Conservation (phyloP, 2,888 invertebrate species). For the Argyresthia goedartella region DNA sequence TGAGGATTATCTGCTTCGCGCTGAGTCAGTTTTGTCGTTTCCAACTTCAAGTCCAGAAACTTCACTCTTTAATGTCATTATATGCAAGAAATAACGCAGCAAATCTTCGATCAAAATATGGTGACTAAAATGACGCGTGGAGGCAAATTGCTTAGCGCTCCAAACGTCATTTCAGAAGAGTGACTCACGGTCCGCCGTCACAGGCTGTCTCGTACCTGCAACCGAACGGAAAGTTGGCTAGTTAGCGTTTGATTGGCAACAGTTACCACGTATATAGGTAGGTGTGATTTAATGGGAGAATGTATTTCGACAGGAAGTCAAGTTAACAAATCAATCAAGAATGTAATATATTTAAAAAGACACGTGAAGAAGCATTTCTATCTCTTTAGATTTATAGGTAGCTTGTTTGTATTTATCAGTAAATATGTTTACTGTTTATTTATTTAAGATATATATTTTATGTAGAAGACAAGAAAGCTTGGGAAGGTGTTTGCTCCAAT, state of each 20-base stretch:
- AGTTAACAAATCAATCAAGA: too few species aligned
- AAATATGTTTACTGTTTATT: too few species aligned
- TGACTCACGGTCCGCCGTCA: conserved; percentile 58
- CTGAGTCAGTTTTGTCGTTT: conserved; percentile 15
- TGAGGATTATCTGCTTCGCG: conserved; percentile 47
- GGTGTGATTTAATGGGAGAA: conserved; percentile 1
- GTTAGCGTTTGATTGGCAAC: conserved; percentile 22
- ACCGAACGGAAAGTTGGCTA: conserved; percentile 36
- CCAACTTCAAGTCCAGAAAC: not conserved
- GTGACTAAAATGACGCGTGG: conserved; percentile 21
- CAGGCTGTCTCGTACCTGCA: conserved; percentile 61
- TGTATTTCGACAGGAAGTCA: too few species aligned
- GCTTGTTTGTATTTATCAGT: too few species aligned
- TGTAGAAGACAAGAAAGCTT: too few species aligned
- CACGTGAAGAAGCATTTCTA: too few species aligned
- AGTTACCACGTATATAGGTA: conserved; percentile 10
- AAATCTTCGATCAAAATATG: not conserved
- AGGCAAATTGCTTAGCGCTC: conserved; percentile 24
- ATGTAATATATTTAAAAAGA: too few species aligned
- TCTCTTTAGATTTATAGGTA: too few species aligned
- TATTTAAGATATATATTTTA: too few species aligned
- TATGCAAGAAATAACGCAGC: not conserved
- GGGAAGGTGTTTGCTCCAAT: too few species aligned
- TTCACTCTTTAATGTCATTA: not conserved
- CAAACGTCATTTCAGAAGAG: conserved; percentile 28